Evolutionary conservation across 1,140 invertebrate species (phyloP).

Genomic region (Phymorhynchus buccinoides): DNA sequence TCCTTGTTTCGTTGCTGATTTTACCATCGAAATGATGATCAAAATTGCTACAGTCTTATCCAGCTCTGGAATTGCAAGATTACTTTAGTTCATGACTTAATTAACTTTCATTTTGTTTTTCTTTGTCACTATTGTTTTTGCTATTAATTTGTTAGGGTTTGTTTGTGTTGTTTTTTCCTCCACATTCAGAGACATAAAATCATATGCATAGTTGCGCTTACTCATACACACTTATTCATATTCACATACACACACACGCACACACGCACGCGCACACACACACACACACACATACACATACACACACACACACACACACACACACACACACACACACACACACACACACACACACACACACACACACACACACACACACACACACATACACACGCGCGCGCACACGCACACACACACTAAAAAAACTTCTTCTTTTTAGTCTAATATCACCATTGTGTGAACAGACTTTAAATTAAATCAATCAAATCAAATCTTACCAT

Average conservation of each 20-base stretch:
- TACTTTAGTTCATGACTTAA: no score
- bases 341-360: constrained; percentile 7
- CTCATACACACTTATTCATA: no score
- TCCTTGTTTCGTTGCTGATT: not conserved
- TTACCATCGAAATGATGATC: not conserved
- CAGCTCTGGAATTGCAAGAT: no score
- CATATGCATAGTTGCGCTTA: not conserved
- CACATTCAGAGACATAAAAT: not conserved
- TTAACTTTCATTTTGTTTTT: no score
- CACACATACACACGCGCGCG: not conserved
- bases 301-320: not conserved
- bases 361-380: not conserved
- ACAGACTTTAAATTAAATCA: no score
- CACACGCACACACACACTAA: no score
- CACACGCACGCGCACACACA: not conserved
- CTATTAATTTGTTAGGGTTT: no score
- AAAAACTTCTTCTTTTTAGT: no score
- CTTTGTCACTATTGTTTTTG: no score
- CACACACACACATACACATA: not conserved
- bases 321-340: constrained; percentile 1
- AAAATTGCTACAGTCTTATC: no score
- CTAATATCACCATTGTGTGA: no score
- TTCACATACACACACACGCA: not conserved
- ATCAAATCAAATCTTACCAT: constrained; percentile 47
- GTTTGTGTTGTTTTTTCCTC: no score